Base-by-base conservation (phyloP, 2,888 invertebrate genomes). In the Steinernema hermaphroditum region DNA sequence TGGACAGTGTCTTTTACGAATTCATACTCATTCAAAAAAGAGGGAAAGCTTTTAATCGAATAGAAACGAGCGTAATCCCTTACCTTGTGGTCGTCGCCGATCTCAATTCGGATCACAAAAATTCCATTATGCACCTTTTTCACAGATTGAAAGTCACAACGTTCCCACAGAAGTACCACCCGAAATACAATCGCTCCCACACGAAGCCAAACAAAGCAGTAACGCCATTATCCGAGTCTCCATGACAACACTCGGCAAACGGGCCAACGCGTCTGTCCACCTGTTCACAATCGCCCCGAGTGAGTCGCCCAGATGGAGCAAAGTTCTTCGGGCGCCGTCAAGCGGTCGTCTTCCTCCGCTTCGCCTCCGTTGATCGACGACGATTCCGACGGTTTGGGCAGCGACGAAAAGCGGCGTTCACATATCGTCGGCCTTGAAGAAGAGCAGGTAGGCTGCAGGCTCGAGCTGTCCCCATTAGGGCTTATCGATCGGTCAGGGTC, bases 341-440 rank as follows among this genome's bases (percentile, higher is more conserved):
- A 19, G 46, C 46, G 8, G 43, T 16, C 8, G 43, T n/a, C 37
- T 37, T 37, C 37, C 12, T 37, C 37, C 37, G 4, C 37, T 8
- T 46, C 46, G 46, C 46, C 62, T 22, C 62, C 62, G 62, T 32
- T 62, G 12, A 29, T 62, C 16, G 29, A 29, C 62, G 62, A 62
- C 34, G 62, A 62, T 62, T 62, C 62, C 27, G 62, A 62, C 27
- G 62, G 62, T 32, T 62, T 62, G 62, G 62, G 62, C 62, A 62
- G 62, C 34, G 62, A 62, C 32, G 62, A 62, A 2, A 22, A 62
- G 32, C 62, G 62, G 14, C 62, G 62, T 32, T 62, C 62, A 2
- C 62, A 32, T 6, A 62, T 62, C 32, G 62, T 62, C 62, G 62
- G 62, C 12, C 29, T 62, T 16, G 62, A 62, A 32, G 62, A 62